Evolutionary conservation across 2,888 invertebrate species (phyloP), one percentile per base, ranked within the genome.

Genomic region (Acronicta aceris): DNA sequence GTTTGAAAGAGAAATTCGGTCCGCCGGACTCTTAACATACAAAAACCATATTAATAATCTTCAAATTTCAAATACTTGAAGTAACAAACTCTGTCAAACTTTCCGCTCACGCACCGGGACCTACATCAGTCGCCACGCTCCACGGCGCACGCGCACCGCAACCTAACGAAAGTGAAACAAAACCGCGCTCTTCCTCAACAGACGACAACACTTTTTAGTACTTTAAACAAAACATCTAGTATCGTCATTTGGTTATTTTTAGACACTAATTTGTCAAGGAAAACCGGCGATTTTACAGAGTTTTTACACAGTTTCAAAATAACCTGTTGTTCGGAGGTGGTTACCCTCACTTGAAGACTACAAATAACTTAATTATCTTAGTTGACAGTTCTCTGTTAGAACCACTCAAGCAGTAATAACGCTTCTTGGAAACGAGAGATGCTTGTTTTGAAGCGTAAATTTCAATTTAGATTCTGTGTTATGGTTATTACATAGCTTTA

Each of bases 161-260:
- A 46, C 45, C 49, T 56, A 64, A 74, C 69, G 81, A 83, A 83
- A 82, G 83, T 82, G 83, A 83, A 83, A 78, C 51, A 71, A 59
- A 66, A 72, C 65, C 60, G 70, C 66, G 48, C 59, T 61, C 59
- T 68, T 65, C 59, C 60, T 68, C 17, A 12, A 59, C n/a, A 50
- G 16, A 60, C 13, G 40, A 52, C 47, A 21, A 47, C 8, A 45
- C 38, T 7, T 47, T 54, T 21, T 52, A 25, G n/a, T 38, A 30
- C 21, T 16, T 33, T 3, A 7, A 42, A 33, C 15, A 30, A 30
- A 3, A 21, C 5, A 21, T 21, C 17, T 36, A 21, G 2, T 40
- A 10, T 4, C 45, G 3, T 9, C 13, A 47, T 30, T 43, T 42
- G n/a, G 10, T 10, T 12, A 33, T 45, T 53, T 53, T 45, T 45